Percentiles rank a stretch among this genome's conserved stretches.
phyloP scores from a whole-genome alignment of 2,797 vertebrate genomes.

The Chrosomus eos region DNA sequence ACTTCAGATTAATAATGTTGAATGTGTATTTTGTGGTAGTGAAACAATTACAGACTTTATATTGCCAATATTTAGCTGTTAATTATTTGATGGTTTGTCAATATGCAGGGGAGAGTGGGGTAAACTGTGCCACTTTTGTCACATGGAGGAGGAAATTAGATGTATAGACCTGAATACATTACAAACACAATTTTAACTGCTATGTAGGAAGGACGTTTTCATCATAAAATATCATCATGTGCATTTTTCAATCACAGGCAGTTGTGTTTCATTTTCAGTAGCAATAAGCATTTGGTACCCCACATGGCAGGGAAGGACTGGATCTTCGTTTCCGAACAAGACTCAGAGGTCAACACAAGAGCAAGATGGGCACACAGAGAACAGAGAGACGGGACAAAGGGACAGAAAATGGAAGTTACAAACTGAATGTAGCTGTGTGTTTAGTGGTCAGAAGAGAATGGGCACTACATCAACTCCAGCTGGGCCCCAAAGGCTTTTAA shows the following conservation, averaged over 20 bases:
- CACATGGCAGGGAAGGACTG: conserved; percentile 33
- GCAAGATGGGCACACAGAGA: conserved; percentile 82
- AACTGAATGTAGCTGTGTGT: conserved; percentile 87
- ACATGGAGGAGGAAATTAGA: not conserved
- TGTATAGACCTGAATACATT: not conserved
- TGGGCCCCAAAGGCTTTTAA: conserved; percentile 87
- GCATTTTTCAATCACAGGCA: not conserved
- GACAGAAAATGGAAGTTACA: conserved; percentile 88
- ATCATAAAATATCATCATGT: not conserved
- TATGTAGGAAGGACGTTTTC: not conserved
- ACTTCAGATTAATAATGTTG: not conserved
- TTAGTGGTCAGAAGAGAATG: conserved; percentile 89
- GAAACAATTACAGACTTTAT: not conserved
- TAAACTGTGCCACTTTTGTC: not conserved
- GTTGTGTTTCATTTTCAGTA: not conserved
- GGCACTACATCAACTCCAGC: conserved; percentile 90
- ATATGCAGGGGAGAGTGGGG: not conserved
- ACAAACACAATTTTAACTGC: too few relatives aligned
- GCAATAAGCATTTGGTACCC: too few relatives aligned
- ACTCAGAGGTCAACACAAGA: conserved; percentile 85
- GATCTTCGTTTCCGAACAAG: conserved; percentile 52
- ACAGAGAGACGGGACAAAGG: conserved; percentile 84
- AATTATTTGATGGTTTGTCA: not conserved
- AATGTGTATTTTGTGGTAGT: not conserved
- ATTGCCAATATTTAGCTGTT: not conserved